phyloP scores from a whole-genome alignment of 2,888 invertebrate species.

The Pterobdella sp. region DNA sequence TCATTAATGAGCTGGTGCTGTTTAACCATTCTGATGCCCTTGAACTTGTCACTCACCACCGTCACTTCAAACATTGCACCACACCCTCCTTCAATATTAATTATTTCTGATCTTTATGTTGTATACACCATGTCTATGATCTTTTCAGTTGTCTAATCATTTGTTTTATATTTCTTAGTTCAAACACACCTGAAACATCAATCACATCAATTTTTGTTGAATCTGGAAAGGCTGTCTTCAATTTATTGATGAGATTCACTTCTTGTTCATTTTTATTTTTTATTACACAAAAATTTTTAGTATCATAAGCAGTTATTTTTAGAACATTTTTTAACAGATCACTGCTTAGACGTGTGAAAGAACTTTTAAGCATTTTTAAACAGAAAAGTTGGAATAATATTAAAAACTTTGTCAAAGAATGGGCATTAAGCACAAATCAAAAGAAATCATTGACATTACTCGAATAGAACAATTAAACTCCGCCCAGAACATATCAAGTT shows the following conservation, averaged over 20 bases:
- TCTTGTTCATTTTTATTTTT: slow-evolving; percentile 13
- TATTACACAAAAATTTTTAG: no score
- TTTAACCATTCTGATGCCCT: slow-evolving; percentile 32
- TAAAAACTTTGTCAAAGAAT: no score
- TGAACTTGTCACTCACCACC: slow-evolving; percentile 32
- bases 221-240: slow-evolving; percentile 22
- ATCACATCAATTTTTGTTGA: slow-evolving; percentile 16
- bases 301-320: no score
- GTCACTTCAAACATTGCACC: slow-evolving; percentile 35
- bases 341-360: no score
- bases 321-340: no score
- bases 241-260: slow-evolving; percentile 3
- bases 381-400: no score
- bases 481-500: no score
- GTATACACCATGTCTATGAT: background rate
- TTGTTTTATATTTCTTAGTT: no score
- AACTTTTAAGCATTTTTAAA: no score
- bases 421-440: no score
- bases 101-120: background rate
- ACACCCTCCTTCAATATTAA: slow-evolving; percentile 33
- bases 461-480: no score
- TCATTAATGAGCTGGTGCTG: slow-evolving; percentile 37
- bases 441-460: no score
- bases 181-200: slow-evolving; percentile 27
- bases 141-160: background rate